Percentiles rank a stretch among this genome's conserved stretches.
Evolutionary conservation across 2,797 vertebrate genomes (phyloP).

Genomic region (Hydrocynus forskahlii): DNA sequence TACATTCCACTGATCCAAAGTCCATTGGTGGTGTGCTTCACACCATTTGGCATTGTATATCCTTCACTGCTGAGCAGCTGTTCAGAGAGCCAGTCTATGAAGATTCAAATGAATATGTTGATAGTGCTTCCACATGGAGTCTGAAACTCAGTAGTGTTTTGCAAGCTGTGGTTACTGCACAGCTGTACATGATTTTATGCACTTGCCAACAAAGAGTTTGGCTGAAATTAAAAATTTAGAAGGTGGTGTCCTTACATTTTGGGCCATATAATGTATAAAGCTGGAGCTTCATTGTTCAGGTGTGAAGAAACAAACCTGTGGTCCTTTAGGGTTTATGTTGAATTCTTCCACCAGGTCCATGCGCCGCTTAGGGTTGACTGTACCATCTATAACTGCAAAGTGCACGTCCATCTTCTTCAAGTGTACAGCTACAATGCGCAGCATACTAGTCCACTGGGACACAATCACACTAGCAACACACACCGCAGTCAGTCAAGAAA

Average conservation of each 20-base stretch:
- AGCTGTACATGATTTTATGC: neutral
- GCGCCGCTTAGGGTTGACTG: conserved; percentile 87
- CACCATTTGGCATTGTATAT: too few relatives aligned
- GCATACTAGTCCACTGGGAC: conserved; percentile 97
- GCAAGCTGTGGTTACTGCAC: neutral
- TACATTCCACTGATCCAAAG: too few relatives aligned
- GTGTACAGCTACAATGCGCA: conserved; percentile 86
- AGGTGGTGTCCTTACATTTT: neutral
- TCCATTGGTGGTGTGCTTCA: too few relatives aligned
- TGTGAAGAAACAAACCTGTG: conserved; percentile 78
- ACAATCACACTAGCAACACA: conserved; percentile 85
- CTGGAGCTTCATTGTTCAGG: neutral
- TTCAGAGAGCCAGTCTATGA: too few relatives aligned
- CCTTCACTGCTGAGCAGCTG: too few relatives aligned
- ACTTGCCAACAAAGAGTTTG: neutral
- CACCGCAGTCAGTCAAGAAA: neutral
- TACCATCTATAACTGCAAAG: conserved; percentile 85
- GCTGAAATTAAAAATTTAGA: too few relatives aligned
- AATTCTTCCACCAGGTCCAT: conserved; percentile 96
- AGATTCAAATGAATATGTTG: too few relatives aligned
- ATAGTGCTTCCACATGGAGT: too few relatives aligned
- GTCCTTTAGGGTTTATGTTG: conserved; percentile 84
- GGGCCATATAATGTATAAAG: neutral
- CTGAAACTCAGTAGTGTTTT: neutral
- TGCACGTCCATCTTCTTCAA: conserved; percentile 77